phyloP scores from a whole-genome alignment of 1,140 invertebrate species.

The Meloidogyne exigua region DNA sequence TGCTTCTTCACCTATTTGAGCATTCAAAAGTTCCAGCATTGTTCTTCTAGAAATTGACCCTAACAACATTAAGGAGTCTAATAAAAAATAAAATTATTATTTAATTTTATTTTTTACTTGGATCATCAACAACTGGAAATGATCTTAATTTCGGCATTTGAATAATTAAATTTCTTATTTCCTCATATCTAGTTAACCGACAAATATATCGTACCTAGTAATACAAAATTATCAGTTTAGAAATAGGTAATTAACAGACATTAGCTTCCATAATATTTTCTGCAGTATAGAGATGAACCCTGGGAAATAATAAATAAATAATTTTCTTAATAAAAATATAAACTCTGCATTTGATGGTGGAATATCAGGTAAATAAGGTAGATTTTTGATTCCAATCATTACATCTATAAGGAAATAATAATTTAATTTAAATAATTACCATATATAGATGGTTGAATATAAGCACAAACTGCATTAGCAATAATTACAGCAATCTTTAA shows the following conservation, averaged over 20 bases:
- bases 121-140: slow-evolving; percentile 60
- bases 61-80: slow-evolving; percentile 60
- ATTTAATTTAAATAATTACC: background rate
- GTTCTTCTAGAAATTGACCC: slow-evolving; percentile 56
- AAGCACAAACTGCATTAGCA: slow-evolving; percentile 85
- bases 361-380: slow-evolving; percentile 78
- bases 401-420: slow-evolving; percentile 74
- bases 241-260: background rate
- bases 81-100: slow-evolving; percentile 25
- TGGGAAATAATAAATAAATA: slow-evolving; percentile 33
- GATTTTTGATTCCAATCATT: slow-evolving; percentile 93
- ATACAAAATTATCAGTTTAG: background rate
- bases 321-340: slow-evolving; percentile 12
- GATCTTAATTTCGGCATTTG: slow-evolving; percentile 51
- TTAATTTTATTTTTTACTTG: slow-evolving; percentile 23
- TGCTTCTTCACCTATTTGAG: slow-evolving; percentile 59
- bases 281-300: slow-evolving; percentile 55
- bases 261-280: slow-evolving; percentile 57
- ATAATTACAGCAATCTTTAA: slow-evolving; percentile 79
- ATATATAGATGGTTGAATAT: slow-evolving; percentile 93
- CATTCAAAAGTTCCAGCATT: slow-evolving; percentile 51
- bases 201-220: slow-evolving; percentile 52
- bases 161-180: slow-evolving; percentile 53
- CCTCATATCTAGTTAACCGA: slow-evolving; percentile 53
- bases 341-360: slow-evolving; percentile 59